Base-by-base conservation (phyloP, 2,113 vertebrate species). In the Xiphophorus couchianus region DNA sequence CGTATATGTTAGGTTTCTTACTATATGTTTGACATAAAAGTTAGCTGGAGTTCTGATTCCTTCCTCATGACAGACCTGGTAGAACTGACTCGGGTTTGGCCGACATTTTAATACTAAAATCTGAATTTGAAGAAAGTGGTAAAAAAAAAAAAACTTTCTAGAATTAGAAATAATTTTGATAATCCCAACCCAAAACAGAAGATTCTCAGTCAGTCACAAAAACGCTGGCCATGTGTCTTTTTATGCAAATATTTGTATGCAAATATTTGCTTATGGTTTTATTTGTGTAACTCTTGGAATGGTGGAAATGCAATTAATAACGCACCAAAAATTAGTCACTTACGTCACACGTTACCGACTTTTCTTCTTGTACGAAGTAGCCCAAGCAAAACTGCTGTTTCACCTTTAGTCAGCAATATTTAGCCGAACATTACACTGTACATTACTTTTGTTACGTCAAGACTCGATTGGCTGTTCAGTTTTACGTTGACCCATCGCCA, bases 341-440 rank as follows among this genome's bases (percentile, higher is more conserved):
- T 54, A 2, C 15, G 48, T 25, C 48, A 54, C 48, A 22, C 22
- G 19, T 31, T 9, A 31, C 29, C 15, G 6, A 31, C 14, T 29
- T 13, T 30, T 29, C 61, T 29, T 62, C 11, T 17, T 17, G 13
- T 30, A 12, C 3, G 0, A 12, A 12, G 35, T 11, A 37, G 35
- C 10, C 10, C 62, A 15, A 62, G 28, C 12, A 17, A 62, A 62
- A 62, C 30, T 63, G 78, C 76, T 63, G 44, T 39, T 1, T 83
- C 83, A 81, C 30, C 83, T 72, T 60, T 54, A 1, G n/a, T 83
- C 80, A 81, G 74, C 83, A 63, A 12, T 42, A 35, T 25, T 35
- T 17, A 2, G 19, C 30, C 33, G 8, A 10, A 65, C 31, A 12
- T n/a, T 58, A 3, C 19, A n/a, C 4, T 12, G 13, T 12, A 35